Percentiles rank a stretch among this genome's conserved stretches.
These are phyloP conservation scores for Empidonax traillii DNA, from an alignment of 2,113 vertebrate genomes.

Conservation along the genomic window DNA sequence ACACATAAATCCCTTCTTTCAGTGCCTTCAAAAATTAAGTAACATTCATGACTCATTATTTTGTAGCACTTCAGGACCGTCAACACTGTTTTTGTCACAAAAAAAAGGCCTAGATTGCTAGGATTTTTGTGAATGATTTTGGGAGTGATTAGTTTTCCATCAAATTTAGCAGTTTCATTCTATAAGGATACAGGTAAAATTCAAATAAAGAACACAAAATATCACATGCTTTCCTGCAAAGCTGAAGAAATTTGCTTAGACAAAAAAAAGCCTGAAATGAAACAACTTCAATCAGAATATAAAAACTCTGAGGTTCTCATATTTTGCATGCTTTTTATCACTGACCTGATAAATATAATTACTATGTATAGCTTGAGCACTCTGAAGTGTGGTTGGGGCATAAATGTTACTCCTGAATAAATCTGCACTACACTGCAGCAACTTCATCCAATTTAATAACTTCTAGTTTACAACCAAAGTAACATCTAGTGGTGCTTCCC, in stretches of 20 bases:
- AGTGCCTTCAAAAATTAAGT: neutral
- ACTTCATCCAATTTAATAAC: neutral
- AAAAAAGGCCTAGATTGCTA: neutral
- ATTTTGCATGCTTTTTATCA: neutral
- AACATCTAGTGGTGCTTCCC: neutral
- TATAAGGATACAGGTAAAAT: neutral
- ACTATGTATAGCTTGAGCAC: neutral
- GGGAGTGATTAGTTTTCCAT: neutral
- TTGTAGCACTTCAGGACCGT: neutral
- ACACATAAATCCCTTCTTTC: neutral
- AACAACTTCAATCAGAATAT: neutral
- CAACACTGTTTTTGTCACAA: neutral
- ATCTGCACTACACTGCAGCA: neutral
- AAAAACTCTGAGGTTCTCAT: neutral
- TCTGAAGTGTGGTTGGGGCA: neutral
- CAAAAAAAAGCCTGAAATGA: neutral
- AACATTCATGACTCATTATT: neutral
- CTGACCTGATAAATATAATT: neutral
- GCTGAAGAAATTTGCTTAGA: neutral
- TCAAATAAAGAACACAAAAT: neutral
- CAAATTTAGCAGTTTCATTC: neutral
- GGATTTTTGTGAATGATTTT: neutral
- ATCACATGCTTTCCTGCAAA: neutral
- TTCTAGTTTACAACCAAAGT: neutral
- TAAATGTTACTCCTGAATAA: neutral